These are phyloP conservation scores for Todus mexicanus DNA, from an alignment of 2,797 vertebrate species.

Conservation along the genomic window DNA sequence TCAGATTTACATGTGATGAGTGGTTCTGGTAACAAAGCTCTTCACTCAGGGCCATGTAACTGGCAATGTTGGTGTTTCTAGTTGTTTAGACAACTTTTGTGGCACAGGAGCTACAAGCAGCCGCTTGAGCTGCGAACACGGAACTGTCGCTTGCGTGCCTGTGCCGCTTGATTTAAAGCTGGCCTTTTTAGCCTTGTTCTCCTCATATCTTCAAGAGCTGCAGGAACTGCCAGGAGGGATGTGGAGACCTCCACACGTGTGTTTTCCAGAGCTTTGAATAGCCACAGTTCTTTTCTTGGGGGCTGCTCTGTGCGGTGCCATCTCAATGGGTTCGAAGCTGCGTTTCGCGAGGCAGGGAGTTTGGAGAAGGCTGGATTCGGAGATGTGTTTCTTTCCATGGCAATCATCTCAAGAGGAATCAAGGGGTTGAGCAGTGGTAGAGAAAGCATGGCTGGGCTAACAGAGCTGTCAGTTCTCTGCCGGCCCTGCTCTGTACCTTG, in stretches of 20 bases:
- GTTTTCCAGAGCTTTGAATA: background rate
- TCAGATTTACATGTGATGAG: background rate
- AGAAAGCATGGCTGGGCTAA: background rate
- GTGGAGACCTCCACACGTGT: fast-evolving
- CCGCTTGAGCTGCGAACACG: background rate
- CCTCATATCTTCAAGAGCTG: background rate
- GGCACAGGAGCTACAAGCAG: background rate
- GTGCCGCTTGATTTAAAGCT: background rate
- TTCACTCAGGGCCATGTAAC: background rate
- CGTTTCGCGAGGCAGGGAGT: background rate
- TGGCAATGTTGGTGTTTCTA: background rate
- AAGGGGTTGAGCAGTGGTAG: background rate
- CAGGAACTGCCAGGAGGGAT: background rate
- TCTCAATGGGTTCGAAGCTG: background rate
- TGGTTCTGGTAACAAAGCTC: background rate
- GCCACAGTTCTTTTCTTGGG: background rate
- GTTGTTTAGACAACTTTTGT: background rate
- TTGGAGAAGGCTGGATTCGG: background rate
- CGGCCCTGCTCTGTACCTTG: background rate
- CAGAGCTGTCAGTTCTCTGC: background rate
- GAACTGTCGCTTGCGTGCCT: background rate
- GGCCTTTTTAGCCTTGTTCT: background rate
- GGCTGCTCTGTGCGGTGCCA: background rate
- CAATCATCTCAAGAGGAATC: background rate
- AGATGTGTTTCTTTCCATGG: background rate